Evolutionary conservation across 2,797 vertebrate genomes (phyloP).

Genomic region (Hippoglossus hippoglossus): DNA sequence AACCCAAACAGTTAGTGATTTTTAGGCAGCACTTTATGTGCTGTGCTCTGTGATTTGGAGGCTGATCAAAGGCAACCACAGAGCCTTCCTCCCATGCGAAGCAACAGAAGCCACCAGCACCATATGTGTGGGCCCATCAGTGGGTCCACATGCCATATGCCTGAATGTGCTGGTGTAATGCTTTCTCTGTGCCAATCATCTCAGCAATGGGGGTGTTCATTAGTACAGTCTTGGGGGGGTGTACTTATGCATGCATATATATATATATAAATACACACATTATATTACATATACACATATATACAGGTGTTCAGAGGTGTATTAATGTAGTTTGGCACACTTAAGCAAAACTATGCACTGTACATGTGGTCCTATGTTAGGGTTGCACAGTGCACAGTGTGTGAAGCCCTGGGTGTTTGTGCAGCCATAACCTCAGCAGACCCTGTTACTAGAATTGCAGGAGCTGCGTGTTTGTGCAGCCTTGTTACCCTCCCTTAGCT

Average conservation of each 20-base stretch:
- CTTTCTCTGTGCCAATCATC: slow-evolving; percentile 78
- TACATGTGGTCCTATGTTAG: slow-evolving; percentile 1
- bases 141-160: slow-evolving; percentile 84
- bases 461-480: slow-evolving; percentile 56
- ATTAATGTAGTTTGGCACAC: slow-evolving; percentile 1
- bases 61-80: slow-evolving; percentile 74
- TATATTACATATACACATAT: background rate
- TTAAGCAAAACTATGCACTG: background rate
- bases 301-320: background rate
- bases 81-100: slow-evolving; percentile 70
- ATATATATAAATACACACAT: background rate
- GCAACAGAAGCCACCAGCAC: slow-evolving; percentile 77
- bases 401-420: slow-evolving; percentile 36
- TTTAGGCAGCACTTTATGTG: slow-evolving; percentile 65
- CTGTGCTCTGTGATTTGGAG: slow-evolving; percentile 75
- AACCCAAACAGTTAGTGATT: slow-evolving; percentile 57
- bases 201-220: slow-evolving; percentile 59
- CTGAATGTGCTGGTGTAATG: slow-evolving; percentile 82
- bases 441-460: slow-evolving; percentile 41
- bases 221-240: slow-evolving; percentile 27
- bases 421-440: slow-evolving; percentile 33
- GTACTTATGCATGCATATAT: background rate
- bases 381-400: slow-evolving; percentile 13
- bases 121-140: slow-evolving; percentile 85
- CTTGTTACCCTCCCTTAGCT: slow-evolving; percentile 56